Percentiles rank a stretch among this genome's conserved stretches.
Evolutionary conservation across 2,797 vertebrate species (phyloP).

Genomic region (Karalla daura): DNA sequence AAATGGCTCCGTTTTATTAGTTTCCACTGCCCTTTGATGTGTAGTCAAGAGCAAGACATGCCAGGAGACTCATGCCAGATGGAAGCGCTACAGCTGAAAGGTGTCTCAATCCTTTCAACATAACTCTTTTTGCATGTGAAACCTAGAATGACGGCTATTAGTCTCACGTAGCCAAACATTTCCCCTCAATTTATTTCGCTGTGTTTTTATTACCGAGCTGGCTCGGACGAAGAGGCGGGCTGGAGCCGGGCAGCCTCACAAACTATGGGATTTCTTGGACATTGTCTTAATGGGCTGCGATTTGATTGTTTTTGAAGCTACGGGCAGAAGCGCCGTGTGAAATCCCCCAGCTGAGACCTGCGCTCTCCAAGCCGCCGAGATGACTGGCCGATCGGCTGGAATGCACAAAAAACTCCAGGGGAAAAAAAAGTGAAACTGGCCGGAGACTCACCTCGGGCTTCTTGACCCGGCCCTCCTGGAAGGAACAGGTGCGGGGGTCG

Average conservation of each 20-base stretch:
- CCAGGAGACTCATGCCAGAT: slow-evolving; percentile 76
- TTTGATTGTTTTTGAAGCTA: slow-evolving; percentile 17
- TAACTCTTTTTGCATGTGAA: slow-evolving; percentile 65
- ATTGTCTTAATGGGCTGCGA: slow-evolving; percentile 12
- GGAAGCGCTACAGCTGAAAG: slow-evolving; percentile 71
- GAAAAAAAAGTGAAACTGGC: too few species aligned
- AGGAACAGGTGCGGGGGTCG: slow-evolving; percentile 95
- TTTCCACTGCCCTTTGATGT: slow-evolving; percentile 79
- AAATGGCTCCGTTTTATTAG: slow-evolving; percentile 78
- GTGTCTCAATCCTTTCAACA: slow-evolving; percentile 71
- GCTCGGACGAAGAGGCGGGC: slow-evolving; percentile 9
- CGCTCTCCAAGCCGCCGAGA: not conserved
- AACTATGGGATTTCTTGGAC: slow-evolving; percentile 3
- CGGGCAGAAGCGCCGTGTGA: not conserved
- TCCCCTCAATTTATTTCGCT: slow-evolving; percentile 60
- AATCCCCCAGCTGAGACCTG: not conserved
- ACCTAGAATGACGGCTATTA: slow-evolving; percentile 62
- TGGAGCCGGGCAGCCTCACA: slow-evolving; percentile 21
- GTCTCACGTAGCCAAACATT: slow-evolving; percentile 59
- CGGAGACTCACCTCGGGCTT: slow-evolving; percentile 88
- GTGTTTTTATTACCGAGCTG: slow-evolving; percentile 50
- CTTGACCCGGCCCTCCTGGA: slow-evolving; percentile 96
- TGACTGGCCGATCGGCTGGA: too few species aligned
- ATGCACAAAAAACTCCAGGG: too few species aligned
- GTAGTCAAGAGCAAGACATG: slow-evolving; percentile 73